These are phyloP conservation scores for Colius striatus DNA, from an alignment of 2,113 vertebrate genomes.

Conservation along the genomic window DNA sequence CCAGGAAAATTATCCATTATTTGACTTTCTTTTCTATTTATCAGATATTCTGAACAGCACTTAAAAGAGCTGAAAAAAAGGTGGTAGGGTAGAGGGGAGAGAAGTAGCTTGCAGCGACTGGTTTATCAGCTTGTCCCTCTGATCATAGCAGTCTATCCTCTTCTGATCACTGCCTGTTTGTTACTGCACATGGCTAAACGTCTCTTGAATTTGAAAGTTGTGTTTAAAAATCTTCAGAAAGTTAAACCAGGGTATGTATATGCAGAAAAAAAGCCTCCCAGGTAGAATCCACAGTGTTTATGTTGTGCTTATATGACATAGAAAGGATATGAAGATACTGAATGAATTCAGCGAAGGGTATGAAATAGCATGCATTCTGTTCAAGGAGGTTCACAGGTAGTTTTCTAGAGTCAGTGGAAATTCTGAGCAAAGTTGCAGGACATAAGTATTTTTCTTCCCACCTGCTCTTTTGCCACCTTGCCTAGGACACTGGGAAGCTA, in stretches of 20 bases:
- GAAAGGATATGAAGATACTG: neutral
- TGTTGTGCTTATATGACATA: neutral
- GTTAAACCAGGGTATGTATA: neutral
- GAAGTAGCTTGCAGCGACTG: neutral
- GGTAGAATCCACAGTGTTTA: neutral
- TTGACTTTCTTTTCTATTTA: neutral
- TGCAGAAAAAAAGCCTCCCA: neutral
- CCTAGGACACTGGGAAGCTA: neutral
- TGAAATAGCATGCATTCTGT: rapidly evolving
- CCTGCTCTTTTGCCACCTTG: neutral
- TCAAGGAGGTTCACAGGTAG: neutral
- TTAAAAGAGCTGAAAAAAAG: neutral
- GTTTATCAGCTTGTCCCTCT: neutral
- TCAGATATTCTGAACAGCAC: neutral
- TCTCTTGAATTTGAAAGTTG: neutral
- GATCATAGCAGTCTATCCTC: neutral
- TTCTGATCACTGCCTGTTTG: neutral
- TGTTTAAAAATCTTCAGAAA: neutral
- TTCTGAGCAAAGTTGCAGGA: neutral
- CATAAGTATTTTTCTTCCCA: neutral
- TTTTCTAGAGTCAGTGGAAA: neutral
- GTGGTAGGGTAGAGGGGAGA: neutral
- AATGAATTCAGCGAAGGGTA: neutral
- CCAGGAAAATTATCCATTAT: neutral
- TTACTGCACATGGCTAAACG: neutral